Evolutionary conservation across 1,140 invertebrate species (phyloP).

Genomic region (Ostrea edulis): DNA sequence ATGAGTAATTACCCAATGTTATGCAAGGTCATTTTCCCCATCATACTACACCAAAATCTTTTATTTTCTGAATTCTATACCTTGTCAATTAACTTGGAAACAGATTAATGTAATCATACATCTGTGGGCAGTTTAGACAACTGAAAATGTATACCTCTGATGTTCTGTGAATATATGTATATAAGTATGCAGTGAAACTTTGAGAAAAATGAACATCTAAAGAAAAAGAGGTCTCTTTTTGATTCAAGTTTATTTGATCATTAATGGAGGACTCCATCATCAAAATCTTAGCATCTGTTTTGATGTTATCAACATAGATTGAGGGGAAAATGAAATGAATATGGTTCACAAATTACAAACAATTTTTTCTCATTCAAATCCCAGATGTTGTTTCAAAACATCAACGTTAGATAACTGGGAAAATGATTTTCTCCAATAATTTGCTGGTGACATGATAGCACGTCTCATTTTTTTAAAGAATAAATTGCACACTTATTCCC

Average conservation of each 20-base stretch:
- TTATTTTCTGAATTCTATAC: conserved; percentile 12
- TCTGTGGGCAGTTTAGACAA: conserved; percentile 1
- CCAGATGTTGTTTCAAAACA: conserved; percentile 32
- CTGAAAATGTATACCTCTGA: conserved; percentile 22
- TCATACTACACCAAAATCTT: background rate
- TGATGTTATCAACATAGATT: conserved; percentile 36
- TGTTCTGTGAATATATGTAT: background rate
- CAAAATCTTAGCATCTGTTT: conserved; percentile 29
- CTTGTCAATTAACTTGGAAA: conserved; percentile 14
- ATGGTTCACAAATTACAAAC: conserved; percentile 29
- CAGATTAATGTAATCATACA: conserved; percentile 26
- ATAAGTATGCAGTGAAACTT: background rate
- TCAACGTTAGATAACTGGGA: conserved; percentile 21
- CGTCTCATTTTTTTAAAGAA: background rate
- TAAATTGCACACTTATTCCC: background rate
- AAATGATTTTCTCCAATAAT: conserved; percentile 14
- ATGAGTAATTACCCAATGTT: background rate
- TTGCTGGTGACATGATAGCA: conserved; percentile 16
- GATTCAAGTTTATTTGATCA: conserved; percentile 17
- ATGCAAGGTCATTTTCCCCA: background rate
- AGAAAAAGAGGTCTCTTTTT: background rate
- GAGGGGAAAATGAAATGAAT: conserved; percentile 35
- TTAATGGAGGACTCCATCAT: background rate
- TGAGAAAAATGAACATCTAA: conserved; percentile 35
- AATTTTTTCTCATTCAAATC: conserved; percentile 29